phyloP scores from a whole-genome alignment of 2,888 invertebrate genomes.

The Nomada hirtipes region DNA sequence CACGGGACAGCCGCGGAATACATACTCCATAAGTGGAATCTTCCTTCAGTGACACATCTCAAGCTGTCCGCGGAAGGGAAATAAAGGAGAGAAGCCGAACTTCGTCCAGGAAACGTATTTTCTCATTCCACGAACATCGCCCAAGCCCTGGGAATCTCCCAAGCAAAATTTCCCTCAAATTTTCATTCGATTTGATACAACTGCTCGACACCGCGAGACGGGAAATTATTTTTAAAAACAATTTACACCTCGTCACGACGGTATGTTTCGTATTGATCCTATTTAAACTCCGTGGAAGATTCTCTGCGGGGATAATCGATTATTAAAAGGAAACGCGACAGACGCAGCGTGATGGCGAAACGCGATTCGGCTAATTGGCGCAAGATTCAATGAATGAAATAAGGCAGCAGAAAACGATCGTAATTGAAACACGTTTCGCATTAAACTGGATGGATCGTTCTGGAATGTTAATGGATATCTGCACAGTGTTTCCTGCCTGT shows the following conservation, averaged over 20 bases:
- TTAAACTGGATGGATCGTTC: slow-evolving; percentile 24
- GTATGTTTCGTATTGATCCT: neutral
- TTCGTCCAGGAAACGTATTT: neutral
- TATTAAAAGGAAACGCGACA: neutral
- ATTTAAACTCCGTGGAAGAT: neutral
- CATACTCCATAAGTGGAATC: slow-evolving; percentile 26
- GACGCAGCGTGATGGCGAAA: neutral
- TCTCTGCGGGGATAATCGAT: neutral
- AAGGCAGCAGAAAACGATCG: neutral
- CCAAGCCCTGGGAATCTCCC: neutral
- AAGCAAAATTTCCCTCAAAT: neutral
- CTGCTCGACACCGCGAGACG: too few relatives aligned
- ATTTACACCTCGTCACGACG: neutral
- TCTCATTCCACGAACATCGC: neutral
- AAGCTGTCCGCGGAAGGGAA: neutral
- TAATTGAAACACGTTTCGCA: slow-evolving; percentile 31
- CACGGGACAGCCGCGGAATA: slow-evolving; percentile 14
- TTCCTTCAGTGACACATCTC: slow-evolving; percentile 9
- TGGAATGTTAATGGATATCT: slow-evolving; percentile 44
- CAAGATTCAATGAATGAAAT: neutral
- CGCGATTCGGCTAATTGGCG: slow-evolving; percentile 12
- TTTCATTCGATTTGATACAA: too few relatives aligned
- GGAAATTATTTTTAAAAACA: too few relatives aligned
- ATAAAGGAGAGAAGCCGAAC: neutral
- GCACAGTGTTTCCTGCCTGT: slow-evolving; percentile 30